Conservation (phyloP, 2,113 vertebrate species). For the Myotis yumanensis region DNA sequence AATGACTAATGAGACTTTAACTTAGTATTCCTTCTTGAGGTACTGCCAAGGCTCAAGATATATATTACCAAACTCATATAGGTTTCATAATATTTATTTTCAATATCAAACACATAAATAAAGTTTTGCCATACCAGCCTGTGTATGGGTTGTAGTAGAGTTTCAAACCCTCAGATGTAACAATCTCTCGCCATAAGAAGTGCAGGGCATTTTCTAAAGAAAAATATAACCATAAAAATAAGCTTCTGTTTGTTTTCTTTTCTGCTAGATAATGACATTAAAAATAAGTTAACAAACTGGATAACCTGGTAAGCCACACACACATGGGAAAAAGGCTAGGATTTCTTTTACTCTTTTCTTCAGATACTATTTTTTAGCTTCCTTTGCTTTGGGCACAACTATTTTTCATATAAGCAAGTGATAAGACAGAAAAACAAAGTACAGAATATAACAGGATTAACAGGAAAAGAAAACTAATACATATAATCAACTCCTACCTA, state of each 20-base stretch:
- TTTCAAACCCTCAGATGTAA: constrained; percentile 91
- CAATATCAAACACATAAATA: neutral
- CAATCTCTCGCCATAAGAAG: constrained; percentile 94
- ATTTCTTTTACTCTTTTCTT: neutral
- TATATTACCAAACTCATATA: neutral
- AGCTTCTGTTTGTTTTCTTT: constrained; percentile 52
- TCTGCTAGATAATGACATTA: constrained; percentile 33
- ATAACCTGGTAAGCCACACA: neutral
- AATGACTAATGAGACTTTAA: constrained; percentile 33
- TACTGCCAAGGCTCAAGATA: neutral
- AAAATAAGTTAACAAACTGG: neutral
- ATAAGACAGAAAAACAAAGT: constrained; percentile 30
- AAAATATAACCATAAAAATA: constrained; percentile 66
- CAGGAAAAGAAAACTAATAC: neutral
- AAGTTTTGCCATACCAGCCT: constrained; percentile 90
- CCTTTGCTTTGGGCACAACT: neutral
- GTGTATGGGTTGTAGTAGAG: constrained; percentile 97
- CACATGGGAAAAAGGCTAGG: neutral
- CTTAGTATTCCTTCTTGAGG: constrained; percentile 15
- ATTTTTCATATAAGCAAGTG: constrained; percentile 17
- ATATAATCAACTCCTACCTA: neutral
- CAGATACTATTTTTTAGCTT: neutral
- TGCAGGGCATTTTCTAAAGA: constrained; percentile 89
- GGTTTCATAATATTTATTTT: constrained; percentile 42
- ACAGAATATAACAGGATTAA: neutral